A percentile compares a stretch with the other conserved stretches of the same genome.
These are phyloP conservation scores for Pelochelys cantorii DNA, from an alignment of 2,797 vertebrate genomes.

Conservation along the genomic window DNA sequence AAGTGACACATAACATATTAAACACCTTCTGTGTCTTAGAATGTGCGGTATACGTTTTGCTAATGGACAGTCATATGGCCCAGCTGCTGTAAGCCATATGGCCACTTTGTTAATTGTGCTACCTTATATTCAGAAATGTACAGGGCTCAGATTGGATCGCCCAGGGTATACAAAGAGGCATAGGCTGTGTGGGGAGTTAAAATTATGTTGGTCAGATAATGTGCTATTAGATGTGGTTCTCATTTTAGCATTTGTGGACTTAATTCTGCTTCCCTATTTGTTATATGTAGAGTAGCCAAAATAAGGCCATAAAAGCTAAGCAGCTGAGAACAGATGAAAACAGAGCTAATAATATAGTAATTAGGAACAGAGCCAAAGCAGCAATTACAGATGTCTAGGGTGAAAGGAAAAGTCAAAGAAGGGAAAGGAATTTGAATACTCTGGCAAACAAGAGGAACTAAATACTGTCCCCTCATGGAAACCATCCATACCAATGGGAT, in stretches of 20 bases:
- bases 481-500: not conserved
- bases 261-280: conserved; percentile 60
- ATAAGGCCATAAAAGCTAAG: conserved; percentile 61
- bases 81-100: conserved; percentile 61
- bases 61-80: conserved; percentile 48
- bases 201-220: not conserved
- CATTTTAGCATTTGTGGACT: conserved; percentile 2
- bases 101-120: conserved; percentile 13
- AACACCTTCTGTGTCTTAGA: conserved; percentile 51
- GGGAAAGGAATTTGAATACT: not conserved
- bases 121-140: not conserved
- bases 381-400: conserved; percentile 35
- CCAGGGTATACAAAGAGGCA: not conserved
- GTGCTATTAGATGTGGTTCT: not conserved
- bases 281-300: conserved; percentile 57
- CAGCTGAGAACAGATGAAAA: conserved; percentile 73
- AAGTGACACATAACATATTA: conserved; percentile 64
- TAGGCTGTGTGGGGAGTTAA: not conserved
- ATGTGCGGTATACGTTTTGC: conserved; percentile 24
- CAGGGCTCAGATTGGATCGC: not conserved
- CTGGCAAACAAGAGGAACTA: accelerated
- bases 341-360: conserved; percentile 72
- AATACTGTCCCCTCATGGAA: accelerated
- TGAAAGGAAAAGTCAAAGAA: conserved; percentile 55
- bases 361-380: conserved; percentile 73